Evolutionary conservation across 2,888 invertebrate species (phyloP), one percentile per base, ranked within the genome.

Genomic region (Hirtodrosophila confusa): DNA sequence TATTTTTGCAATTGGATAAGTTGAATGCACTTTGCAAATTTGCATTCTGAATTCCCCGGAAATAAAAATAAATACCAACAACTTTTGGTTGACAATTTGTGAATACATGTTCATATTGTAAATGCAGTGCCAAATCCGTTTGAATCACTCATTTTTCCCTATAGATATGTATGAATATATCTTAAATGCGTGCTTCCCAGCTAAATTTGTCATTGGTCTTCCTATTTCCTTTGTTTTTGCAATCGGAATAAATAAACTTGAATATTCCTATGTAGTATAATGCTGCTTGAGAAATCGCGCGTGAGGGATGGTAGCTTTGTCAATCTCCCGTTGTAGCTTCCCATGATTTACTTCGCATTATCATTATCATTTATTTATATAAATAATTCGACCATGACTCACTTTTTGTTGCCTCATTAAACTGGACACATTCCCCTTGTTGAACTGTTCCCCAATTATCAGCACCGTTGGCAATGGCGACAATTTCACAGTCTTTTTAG

Each of bases 351-450:
- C 17, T 43, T 23, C 3, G 27, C 27, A 27, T 27, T 27, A 27
- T 27, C 61, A 50, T 51, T 50, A 50, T 68, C 39, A 54, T 43
- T 41, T 58, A 45, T 60, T 48, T 57, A 61, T 70, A 43, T 54
- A 55, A 53, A 56, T 57, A 23, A 53, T 47, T 54, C 71, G 76
- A 64, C 76, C 76, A 57, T 79, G 79, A 77, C 79, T 79, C 79
- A 79, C 54, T 47, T 79, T 65, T 43, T 37, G 27, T 27, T 6
- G 27, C 48, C 48, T 60, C 63, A 57, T 71, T 69, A 55, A 64
- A 51, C 31, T 39, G 41, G 12, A 40, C 43, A 24, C 55, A 48
- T 56, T 68, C 17, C 50, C 73, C 50, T 54, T 41, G 39, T 48
- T 50, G 61, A 37, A 11, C 44, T 23, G 68, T 9, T 66, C 60